These are phyloP conservation scores for Petrolisthes cinctipes DNA, from an alignment of 2,888 invertebrate genomes.

Conservation along the genomic window DNA sequence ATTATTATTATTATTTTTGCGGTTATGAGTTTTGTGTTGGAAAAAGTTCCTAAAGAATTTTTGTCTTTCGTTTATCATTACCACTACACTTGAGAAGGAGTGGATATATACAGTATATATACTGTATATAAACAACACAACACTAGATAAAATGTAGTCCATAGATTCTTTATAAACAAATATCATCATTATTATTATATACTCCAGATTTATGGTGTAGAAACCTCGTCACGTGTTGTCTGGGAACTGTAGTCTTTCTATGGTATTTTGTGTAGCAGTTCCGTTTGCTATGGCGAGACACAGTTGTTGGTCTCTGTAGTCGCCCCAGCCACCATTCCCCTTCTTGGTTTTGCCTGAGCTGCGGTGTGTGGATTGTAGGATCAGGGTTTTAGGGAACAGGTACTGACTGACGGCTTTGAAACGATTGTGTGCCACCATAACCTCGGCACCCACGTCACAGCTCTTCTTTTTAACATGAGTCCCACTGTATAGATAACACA, in stretches of 20 bases:
- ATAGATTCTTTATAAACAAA: too few relatives aligned
- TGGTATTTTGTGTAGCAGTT: constrained; percentile 39
- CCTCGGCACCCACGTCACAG: constrained; percentile 76
- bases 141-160: too few relatives aligned
- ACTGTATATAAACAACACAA: too few relatives aligned
- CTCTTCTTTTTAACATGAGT: constrained; percentile 94
- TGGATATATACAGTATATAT: too few relatives aligned
- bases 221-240: neutral
- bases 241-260: constrained; percentile 29
- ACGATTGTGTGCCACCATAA: constrained; percentile 68
- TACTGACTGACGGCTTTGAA: constrained; percentile 69
- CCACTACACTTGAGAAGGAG: too few relatives aligned
- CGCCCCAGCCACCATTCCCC: constrained; percentile 99
- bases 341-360: constrained; percentile 77
- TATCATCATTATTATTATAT: too few relatives aligned
- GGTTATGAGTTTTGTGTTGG: too few relatives aligned
- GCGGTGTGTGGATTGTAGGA: constrained; percentile 76
- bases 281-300: constrained; percentile 71
- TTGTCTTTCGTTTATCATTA: too few relatives aligned
- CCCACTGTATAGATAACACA: constrained; percentile 77
- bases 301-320: constrained; percentile 84
- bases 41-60: too few relatives aligned
- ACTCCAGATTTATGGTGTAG: too few relatives aligned
- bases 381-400: constrained; percentile 71
- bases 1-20: too few relatives aligned